These are phyloP conservation scores for Apeltes quadracus DNA, from an alignment of 2,113 vertebrate genomes.

Conservation along the genomic window DNA sequence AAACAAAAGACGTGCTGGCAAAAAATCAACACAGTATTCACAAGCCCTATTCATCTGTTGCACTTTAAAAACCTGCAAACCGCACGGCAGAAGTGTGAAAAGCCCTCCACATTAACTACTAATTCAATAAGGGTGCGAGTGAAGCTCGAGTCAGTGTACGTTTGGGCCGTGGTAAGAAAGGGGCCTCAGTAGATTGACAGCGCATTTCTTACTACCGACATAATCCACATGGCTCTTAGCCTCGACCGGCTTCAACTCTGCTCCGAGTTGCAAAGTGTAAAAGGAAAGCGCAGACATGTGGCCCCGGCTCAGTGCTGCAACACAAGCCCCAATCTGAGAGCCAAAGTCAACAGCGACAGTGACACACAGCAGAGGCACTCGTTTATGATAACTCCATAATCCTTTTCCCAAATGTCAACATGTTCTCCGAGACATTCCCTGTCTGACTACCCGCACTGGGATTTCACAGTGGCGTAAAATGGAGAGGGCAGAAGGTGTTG, in stretches of 20 bases:
- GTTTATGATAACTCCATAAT: constrained; percentile 73
- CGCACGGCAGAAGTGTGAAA: constrained; percentile 38
- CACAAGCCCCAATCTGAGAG: constrained; percentile 54
- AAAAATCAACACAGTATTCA: constrained; percentile 31
- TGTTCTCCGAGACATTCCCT: constrained; percentile 52
- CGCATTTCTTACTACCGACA: constrained; percentile 46
- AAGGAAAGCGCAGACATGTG: constrained; percentile 47
- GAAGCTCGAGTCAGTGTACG: constrained; percentile 43
- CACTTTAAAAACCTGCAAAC: constrained; percentile 38
- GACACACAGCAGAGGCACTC: constrained; percentile 62
- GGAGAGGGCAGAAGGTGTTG: constrained; percentile 33
- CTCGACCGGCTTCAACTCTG: constrained; percentile 36
- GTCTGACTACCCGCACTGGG: constrained; percentile 45
- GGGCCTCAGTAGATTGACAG: constrained; percentile 48
- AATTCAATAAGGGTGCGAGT: constrained; percentile 36
- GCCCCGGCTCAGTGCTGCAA: constrained; percentile 49
- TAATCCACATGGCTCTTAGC: constrained; percentile 60
- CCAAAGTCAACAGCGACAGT: constrained; percentile 69
- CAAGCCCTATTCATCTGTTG: constrained; percentile 32
- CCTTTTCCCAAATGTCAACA: constrained; percentile 80
- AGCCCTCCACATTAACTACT: constrained; percentile 29
- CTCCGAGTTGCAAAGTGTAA: constrained; percentile 43
- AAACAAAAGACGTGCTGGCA: constrained; percentile 52
- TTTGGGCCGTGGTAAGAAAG: constrained; percentile 43
- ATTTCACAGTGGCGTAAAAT: constrained; percentile 53